These are phyloP conservation scores for Caenorhabditis japonica DNA, from an alignment of 2,888 invertebrate species.

Conservation along the genomic window DNA sequence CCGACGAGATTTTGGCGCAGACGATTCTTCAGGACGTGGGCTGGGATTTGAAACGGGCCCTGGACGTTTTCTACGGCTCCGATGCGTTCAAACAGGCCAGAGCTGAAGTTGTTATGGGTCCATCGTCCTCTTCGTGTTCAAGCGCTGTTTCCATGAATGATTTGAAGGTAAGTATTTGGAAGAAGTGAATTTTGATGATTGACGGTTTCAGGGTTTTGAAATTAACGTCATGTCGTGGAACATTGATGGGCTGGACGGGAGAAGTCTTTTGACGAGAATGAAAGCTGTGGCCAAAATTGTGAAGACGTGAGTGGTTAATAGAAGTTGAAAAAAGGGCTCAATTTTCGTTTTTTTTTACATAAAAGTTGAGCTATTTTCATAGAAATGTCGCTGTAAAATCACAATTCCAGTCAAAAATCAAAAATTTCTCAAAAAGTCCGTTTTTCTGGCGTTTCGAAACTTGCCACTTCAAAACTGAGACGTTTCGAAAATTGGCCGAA, in stretches of 20 bases:
- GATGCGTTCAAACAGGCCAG: conserved; percentile 38
- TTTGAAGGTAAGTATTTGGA: conserved; percentile 10
- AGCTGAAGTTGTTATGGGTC: conserved; percentile 29
- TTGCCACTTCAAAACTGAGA: too few relatives aligned
- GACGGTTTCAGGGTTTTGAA: conserved; percentile 66
- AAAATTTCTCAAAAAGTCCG: too few relatives aligned
- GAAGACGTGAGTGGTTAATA: conserved; percentile 76
- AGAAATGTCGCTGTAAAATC: not conserved
- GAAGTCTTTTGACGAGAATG: conserved; percentile 80
- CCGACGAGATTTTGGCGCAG: conserved; percentile 81
- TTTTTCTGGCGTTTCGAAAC: too few relatives aligned
- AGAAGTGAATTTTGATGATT: not conserved
- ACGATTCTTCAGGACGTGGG: conserved; percentile 81
- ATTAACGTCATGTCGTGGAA: conserved; percentile 81
- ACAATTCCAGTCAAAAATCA: not conserved
- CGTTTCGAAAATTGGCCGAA: too few relatives aligned
- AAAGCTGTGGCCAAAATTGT: conserved; percentile 80
- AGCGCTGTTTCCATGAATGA: conserved; percentile 2
- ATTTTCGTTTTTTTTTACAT: not conserved
- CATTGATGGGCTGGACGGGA: conserved; percentile 81
- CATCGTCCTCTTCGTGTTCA: conserved; percentile 7
- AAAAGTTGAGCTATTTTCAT: conserved; percentile 10
- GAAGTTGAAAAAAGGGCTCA: not conserved
- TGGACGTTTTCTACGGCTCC: conserved; percentile 53
- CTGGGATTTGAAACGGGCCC: conserved; percentile 80